Evolutionary conservation across 2,797 vertebrate species (phyloP).

Genomic region (Pseudochirops corinnae): DNA sequence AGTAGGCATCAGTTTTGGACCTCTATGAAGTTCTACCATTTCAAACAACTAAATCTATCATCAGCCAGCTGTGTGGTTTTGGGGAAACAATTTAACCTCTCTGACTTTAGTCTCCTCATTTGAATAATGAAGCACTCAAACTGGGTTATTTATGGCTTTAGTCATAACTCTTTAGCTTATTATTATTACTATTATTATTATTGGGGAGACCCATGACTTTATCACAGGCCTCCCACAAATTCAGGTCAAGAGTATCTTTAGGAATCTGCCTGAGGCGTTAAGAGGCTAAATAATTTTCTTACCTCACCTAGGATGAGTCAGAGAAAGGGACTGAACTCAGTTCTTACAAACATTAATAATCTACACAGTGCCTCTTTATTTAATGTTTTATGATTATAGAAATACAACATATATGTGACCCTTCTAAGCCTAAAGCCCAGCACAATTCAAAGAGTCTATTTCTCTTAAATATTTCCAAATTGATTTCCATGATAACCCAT

Average conservation of each 20-base stretch:
- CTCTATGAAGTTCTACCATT: neutral
- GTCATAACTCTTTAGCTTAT: neutral
- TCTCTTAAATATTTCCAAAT: neutral
- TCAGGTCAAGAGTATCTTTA: neutral
- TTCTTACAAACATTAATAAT: neutral
- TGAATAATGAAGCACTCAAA: neutral
- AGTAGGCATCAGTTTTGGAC: neutral
- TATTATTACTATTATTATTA: neutral
- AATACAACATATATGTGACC: neutral
- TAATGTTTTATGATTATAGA: neutral
- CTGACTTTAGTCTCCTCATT: neutral
- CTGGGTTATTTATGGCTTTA: neutral
- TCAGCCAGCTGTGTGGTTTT: fast-evolving
- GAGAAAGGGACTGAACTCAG: neutral
- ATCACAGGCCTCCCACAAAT: neutral
- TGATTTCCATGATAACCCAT: neutral
- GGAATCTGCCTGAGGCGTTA: neutral
- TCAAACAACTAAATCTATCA: neutral
- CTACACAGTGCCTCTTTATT: neutral
- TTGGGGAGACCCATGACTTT: neutral
- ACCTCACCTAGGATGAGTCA: neutral
- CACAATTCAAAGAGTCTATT: neutral
- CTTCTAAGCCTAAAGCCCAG: neutral
- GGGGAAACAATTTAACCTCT: neutral
- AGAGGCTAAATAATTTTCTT: neutral